Base-by-base conservation (phyloP, 2,888 invertebrate species). In the Nomada ferruginata region DNA sequence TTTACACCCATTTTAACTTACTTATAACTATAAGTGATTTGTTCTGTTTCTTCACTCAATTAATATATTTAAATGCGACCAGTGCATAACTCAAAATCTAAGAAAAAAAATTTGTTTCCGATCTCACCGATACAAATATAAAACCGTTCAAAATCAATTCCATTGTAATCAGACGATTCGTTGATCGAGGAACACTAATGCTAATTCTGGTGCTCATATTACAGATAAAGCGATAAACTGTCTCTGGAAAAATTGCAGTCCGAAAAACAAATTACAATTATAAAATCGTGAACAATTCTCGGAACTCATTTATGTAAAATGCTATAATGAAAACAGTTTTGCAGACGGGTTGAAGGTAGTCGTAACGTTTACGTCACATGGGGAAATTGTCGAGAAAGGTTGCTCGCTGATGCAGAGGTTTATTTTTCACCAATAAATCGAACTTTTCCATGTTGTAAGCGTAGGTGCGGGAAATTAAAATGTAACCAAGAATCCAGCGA, bases 171-270 rank as follows among this genome's bases (percentile, higher is more conserved):
- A 47, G 47, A 47, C 15, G 42, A 52, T 53, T 42, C 26, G 26
- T 60, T 36, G 71, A 70, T 78, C 65, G 71, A 78, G 79, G 65
- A 77, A 71, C 61, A 42, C 47, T n/a, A 60, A 44, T 26, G 63
- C 53, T 57, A 70, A 36, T 50, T 53, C 69, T 74, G 20, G 42
- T 36, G 36, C 36, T 36, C 7, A 15, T 64, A 11, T 63, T 13
- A 57, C n/a, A 65, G 50, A 18, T 26, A 7, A 18, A 26, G n/a
- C 9, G n/a, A 2, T 29, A 42, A 11, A 44, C 20, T 29, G 36
- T 13, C 20, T 42, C 42, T 10, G 15, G 42, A 1, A 11, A 53
- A 53, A 53, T 53, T n/a, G 15, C 2, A 26, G 15, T 26, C 13
- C 26, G 10, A 57, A 26, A 57, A 26, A 10, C 23, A 26, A 26